Evolutionary conservation across 2,113 vertebrate species (phyloP).

Genomic region (Pandion haliaetus): DNA sequence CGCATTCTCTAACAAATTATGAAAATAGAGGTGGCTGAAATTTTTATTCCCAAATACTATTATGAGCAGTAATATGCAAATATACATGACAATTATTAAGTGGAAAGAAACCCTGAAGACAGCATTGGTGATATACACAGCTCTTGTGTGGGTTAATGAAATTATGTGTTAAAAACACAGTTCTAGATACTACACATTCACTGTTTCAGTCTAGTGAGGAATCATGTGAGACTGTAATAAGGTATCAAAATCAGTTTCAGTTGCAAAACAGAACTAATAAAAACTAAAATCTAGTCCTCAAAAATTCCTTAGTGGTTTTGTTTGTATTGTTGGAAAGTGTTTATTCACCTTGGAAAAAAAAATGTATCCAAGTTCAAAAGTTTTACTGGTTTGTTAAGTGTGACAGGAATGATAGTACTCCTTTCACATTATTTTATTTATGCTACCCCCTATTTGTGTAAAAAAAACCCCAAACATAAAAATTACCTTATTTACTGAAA

Average conservation of each 20-base stretch:
- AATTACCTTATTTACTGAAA: background rate
- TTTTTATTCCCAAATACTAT: background rate
- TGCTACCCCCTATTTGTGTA: background rate
- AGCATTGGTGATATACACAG: fast-evolving
- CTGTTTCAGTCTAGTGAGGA: background rate
- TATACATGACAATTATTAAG: background rate
- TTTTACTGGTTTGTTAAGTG: background rate
- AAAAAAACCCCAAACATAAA: background rate
- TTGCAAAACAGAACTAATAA: background rate
- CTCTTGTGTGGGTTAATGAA: background rate
- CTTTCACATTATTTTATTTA: background rate
- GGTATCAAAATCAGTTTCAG: background rate
- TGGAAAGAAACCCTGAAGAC: background rate
- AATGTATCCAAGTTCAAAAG: background rate
- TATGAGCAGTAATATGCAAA: background rate
- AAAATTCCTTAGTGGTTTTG: background rate
- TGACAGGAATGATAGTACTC: background rate
- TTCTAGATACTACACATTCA: background rate
- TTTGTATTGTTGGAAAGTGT: background rate
- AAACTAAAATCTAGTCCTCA: background rate
- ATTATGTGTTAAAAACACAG: background rate
- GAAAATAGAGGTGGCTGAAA: background rate
- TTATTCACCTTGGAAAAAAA: background rate
- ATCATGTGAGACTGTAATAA: background rate
- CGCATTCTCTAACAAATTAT: background rate